phyloP scores from a whole-genome alignment of 2,797 vertebrate species.

The Rhincodon typus region DNA sequence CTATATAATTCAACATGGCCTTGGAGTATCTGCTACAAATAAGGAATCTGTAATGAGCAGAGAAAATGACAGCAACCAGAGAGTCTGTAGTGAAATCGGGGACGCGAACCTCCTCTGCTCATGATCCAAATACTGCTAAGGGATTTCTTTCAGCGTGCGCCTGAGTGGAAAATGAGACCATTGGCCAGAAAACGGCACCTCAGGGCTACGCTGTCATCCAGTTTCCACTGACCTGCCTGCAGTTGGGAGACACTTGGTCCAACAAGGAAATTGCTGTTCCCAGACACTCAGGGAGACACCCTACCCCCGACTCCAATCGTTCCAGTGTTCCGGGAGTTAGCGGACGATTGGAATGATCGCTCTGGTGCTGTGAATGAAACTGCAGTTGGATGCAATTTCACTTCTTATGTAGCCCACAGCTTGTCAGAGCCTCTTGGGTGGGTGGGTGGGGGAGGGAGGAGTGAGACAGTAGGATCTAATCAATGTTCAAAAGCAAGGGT shows the following conservation, averaged over 20 bases:
- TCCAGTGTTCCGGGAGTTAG: neutral
- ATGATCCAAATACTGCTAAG: too few relatives aligned
- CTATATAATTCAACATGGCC: too few relatives aligned
- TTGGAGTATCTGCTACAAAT: too few relatives aligned
- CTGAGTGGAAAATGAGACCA: neutral
- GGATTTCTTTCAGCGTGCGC: too few relatives aligned
- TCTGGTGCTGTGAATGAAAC: neutral
- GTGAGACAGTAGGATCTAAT: neutral
- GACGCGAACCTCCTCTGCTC: too few relatives aligned
- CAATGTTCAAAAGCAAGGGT: neutral
- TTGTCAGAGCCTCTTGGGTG: neutral
- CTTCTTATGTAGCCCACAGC: neutral
- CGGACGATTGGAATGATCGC: neutral
- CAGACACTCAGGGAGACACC: neutral
- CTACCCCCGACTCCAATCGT: neutral
- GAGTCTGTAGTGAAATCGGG: neutral
- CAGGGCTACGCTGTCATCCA: neutral
- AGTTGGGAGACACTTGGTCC: neutral
- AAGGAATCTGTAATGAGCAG: neutral
- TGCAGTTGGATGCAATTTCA: constrained; percentile 13
- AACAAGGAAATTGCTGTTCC: neutral
- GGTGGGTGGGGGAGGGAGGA: neutral
- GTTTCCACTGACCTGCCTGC: neutral
- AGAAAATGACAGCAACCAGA: neutral
- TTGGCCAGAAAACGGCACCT: neutral